Base-by-base conservation (phyloP, 2,888 invertebrate genomes). In the Crepidodera aurea region DNA sequence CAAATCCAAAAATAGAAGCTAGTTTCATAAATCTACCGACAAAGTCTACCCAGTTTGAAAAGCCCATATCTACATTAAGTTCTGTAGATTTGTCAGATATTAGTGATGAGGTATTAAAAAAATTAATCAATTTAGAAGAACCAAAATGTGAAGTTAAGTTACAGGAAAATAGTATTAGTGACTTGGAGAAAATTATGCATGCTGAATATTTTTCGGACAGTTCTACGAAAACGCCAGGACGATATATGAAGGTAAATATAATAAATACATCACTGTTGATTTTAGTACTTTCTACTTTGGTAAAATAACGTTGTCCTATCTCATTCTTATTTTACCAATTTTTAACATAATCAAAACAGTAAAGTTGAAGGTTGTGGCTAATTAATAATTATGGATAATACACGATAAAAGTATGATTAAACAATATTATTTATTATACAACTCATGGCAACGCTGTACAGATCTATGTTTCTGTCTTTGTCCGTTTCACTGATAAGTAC, bases 141-240 rank as follows among this genome's bases (percentile, higher is more conserved):
- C 87, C 87, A 2, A 73, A 68, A 8, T 68, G 74, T 60, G 86
- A 86, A 75, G 65, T 78, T 22, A 44, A 69, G 10, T 68, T 86
- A 13, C 77, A 82, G 25, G 65, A 76, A 29, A 73, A 79, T 56
- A 71, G 71, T 18, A 80, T 86, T 19, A 81, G 80, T 13, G 83
- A 85, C 16, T 78, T 86, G 55, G 87, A 87, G 75, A 84, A 83
- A 74, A 77, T 77, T 64, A 76, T 86, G 32, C 83, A 85, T 75
- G 75, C 77, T 12, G 86, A 87, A 65, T 87, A 85, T 76, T 87
- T 87, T 77, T 83, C 84, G 73, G 83, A 83, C 1, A 77, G 83
- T 54, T 76, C 82, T 18, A 79, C 83, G 0, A 86, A 86, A 78
- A 86, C 85, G 1, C 84, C 85, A 1, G 81, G 82, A 58, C 79